Evolutionary conservation across 2,888 invertebrate genomes (phyloP), one percentile per base, ranked within the genome.

Genomic region (Erannis defoliaria): DNA sequence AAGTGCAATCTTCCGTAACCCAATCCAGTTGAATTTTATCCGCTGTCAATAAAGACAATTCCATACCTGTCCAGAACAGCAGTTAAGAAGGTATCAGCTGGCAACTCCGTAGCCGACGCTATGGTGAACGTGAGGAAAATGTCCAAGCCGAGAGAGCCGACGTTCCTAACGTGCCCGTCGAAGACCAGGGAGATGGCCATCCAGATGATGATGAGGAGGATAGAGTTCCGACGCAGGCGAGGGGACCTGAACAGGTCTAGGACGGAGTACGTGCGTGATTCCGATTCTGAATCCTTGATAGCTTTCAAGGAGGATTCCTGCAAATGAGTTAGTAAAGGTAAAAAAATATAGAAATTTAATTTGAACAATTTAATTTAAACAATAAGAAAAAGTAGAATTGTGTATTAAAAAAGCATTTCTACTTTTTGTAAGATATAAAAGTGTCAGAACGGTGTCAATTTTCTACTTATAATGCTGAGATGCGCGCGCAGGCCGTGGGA

Each of bases 181-280:
- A 97, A 97, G 0, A 97, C 97, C 77, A 98, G 79, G 0, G 97
- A 97, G 58, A 97, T 96, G n/a, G 96, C 95, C 96, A 97, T 97
- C 97, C 98, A 98, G 71, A 98, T 96, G 2, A 97, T 73, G 70
- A 97, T 97, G 19, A 98, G 93, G 0, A 98, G 91, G 48, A 97
- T 88, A 0, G 97, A 96, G 64, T 96, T 96, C 64, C 94, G 95
- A 5, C 97, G 90, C 12, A 98, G 85, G 0, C 97, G 94, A 0
- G 97, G 97, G 0, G 96, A 97, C 74, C 89, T 95, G 84, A 98
- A 97, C 0, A 98, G 94, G 81, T 97, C 97, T 55, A 97, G 71
- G 0, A 97, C 96, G 0, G 97, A 97, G 82, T 97, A 97, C 0
- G 93, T 94, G 55, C 94, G 94, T 68, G 95, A 95, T 51, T 94